phyloP scores from a whole-genome alignment of 2,888 invertebrate species.

The Diarsia mendica region DNA sequence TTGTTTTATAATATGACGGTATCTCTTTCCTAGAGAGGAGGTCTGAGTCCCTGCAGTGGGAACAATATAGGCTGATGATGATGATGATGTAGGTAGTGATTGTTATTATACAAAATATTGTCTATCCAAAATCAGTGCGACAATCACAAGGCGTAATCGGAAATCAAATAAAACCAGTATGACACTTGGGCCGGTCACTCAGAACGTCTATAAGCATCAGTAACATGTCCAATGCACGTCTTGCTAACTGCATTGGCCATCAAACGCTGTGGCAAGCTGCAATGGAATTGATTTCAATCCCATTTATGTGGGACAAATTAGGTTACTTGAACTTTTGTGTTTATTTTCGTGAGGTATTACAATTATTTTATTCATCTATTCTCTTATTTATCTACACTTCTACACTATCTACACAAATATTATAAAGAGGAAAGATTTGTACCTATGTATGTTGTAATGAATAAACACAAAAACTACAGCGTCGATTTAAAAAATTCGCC shows the following conservation, averaged over 20 bases:
- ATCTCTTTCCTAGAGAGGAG: too few species aligned
- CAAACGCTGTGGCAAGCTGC: conserved; percentile 7
- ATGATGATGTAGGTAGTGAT: not conserved
- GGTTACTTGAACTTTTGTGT: not conserved
- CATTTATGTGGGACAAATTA: conserved; percentile 3
- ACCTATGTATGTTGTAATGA: too few species aligned
- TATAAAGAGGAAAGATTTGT: too few species aligned
- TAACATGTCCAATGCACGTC: conserved; percentile 56
- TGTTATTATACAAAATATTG: not conserved
- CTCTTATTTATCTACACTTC: too few species aligned
- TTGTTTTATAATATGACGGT: too few species aligned
- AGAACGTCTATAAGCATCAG: conserved; percentile 61
- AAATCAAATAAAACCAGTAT: conserved; percentile 34
- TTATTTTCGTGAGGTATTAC: not conserved
- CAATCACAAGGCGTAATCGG: not conserved
- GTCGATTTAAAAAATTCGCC: too few species aligned
- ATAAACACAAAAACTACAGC: too few species aligned
- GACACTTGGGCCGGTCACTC: conserved; percentile 45
- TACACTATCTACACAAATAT: too few species aligned
- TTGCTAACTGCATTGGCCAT: conserved; percentile 41
- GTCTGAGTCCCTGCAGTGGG: too few species aligned
- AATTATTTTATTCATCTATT: too few species aligned
- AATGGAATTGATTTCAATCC: conserved; percentile 40
- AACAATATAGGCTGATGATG: too few species aligned
- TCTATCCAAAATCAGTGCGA: not conserved